phyloP scores from a whole-genome alignment of 2,113 vertebrate genomes.

The Hyla sarda region DNA sequence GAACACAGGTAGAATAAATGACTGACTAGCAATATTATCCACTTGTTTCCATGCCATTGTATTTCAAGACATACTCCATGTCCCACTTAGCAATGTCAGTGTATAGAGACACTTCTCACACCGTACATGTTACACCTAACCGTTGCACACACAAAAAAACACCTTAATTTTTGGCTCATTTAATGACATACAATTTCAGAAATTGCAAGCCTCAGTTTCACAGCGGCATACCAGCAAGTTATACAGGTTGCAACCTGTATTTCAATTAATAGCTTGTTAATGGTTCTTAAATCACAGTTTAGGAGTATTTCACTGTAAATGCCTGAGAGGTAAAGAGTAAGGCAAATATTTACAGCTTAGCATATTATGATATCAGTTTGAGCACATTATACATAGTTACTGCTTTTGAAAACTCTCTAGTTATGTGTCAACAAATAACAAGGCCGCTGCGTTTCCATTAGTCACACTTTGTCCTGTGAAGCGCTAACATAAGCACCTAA shows the following conservation, averaged over 20 bases:
- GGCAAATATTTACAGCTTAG: slow-evolving; percentile 57
- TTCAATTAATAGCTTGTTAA: slow-evolving; percentile 59
- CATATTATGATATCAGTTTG: slow-evolving; percentile 31
- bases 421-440: slow-evolving; percentile 47
- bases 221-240: slow-evolving; percentile 53
- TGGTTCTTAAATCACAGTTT: slow-evolving; percentile 56
- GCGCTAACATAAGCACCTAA: background rate
- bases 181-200: slow-evolving; percentile 58
- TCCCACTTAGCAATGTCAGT: slow-evolving; percentile 6
- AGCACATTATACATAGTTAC: slow-evolving; percentile 40
- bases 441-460: slow-evolving; percentile 5
- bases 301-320: slow-evolving; percentile 49
- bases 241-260: slow-evolving; percentile 53
- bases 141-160: slow-evolving; percentile 33
- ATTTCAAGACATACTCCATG: slow-evolving; percentile 6
- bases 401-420: slow-evolving; percentile 34
- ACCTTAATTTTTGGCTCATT: slow-evolving; percentile 33
- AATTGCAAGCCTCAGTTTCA: slow-evolving; percentile 49
- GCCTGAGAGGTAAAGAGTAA: slow-evolving; percentile 47
- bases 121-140: slow-evolving; percentile 11
- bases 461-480: background rate
- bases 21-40: background rate
- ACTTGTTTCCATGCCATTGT: background rate
- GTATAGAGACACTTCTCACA: slow-evolving; percentile 2
- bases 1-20: too few relatives aligned